Evolutionary conservation across 1,140 invertebrate species (phyloP), one percentile per base, ranked within the genome.

Genomic region (Microplitis mediator): DNA sequence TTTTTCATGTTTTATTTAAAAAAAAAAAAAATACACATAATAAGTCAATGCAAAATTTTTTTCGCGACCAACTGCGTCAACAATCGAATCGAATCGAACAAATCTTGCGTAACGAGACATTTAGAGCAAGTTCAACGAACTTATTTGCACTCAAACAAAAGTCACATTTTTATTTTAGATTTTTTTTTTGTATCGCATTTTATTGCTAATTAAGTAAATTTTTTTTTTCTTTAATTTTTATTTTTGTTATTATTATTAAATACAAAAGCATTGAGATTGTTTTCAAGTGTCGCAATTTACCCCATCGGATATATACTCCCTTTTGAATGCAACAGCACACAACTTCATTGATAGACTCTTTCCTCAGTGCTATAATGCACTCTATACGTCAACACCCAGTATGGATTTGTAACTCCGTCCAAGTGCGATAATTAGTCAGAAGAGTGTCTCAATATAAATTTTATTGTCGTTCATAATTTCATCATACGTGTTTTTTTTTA

Each of bases 341-440:
- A 23, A 23, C 58, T 77, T 71, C 76, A 45, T 45, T 45, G 39
- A 45, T 45, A 23, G 23, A 45, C 39, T 45, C 39, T 45, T 45
- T 45, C 39, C 36, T 9, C 39, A 45, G 11, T 11, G 11, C 5
- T 45, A 6, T 45, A 6, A 9, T 9, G 39, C 11, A 45, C 11
- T 6, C 39, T 45, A 45, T 11, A 45, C 11, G 39, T 11, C 39
- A 23, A 23, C 23, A 23, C 23, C 23, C 23, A 23, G 23, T 23
- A 45, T 45, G 39, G 39, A 45, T 45, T 45, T 45, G 6, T 11
- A 11, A 45, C 39, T 45, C 39, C 39, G 39, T 9, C 39, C 78
- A 81, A 84, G 79, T 81, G 80, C 79, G 80, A 85, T 86, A 85
- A 86, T 86, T 86, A 85, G 83, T 80, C 39, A 45, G 6, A 45